Conservation (phyloP, 37 sponge, comb jelly and placozoan species). For the Halichondria panicea region DNA sequence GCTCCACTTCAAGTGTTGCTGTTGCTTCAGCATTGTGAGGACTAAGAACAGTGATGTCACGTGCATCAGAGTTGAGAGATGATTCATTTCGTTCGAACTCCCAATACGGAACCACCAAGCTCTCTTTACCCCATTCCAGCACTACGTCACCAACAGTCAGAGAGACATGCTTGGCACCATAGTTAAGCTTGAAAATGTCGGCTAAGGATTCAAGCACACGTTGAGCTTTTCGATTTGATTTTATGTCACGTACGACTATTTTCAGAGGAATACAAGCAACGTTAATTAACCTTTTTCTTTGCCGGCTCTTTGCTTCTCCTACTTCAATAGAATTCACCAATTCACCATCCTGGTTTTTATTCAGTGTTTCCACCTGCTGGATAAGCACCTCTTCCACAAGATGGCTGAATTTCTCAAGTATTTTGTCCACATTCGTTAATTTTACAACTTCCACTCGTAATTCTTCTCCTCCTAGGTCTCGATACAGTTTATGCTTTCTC, state of each 20-base stretch:
- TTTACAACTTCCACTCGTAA: neutral
- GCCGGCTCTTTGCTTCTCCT: neutral
- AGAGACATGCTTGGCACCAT: conserved; percentile 12
- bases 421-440: neutral
- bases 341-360: neutral
- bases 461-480: neutral
- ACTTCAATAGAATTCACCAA: neutral
- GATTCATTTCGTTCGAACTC: neutral
- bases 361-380: neutral
- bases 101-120: conserved; percentile 2
- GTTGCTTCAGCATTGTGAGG: neutral
- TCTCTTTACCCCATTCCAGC: conserved; percentile 6
- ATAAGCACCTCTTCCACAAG: neutral
- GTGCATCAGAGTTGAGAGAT: neutral
- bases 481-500: neutral
- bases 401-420: conserved; percentile 1
- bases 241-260: conserved; percentile 1
- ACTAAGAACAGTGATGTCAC: neutral
- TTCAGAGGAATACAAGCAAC: conserved; percentile 10
- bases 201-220: neutral
- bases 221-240: neutral
- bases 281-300: neutral
- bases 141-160: conserved; percentile 5
- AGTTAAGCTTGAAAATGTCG: neutral
- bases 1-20: neutral